Evolutionary conservation across 2,888 invertebrate genomes (phyloP), one percentile per base, ranked within the genome.

Genomic region (Helobdella robusta): DNA sequence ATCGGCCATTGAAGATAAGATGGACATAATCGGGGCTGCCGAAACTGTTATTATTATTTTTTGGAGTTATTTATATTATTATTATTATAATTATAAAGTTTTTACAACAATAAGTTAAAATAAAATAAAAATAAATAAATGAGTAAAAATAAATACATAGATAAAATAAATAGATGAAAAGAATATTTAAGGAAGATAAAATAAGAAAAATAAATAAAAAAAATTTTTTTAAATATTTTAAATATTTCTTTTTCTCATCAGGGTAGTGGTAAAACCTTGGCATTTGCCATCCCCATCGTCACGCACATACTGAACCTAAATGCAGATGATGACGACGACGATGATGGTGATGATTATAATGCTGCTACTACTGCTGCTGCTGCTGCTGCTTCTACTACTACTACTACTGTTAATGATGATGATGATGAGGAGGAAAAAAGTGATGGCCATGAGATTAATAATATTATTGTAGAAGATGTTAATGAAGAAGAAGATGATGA

Each of bases 251-350:
- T n/a, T n/a, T n/a, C n/a, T n/a, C n/a, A n/a, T 65, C 70, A 83
- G 82, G 98, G 98, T 0, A 95, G 94, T 80, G 98, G 98, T 0
- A 98, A 98, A 83, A 98, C 98, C 0, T 81, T 98, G 62, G 97
- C 97, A 0, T 98, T 97, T 82, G 94, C 91, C 0, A 88, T 98
- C 67, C 98, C 98, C 11, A 87, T 98, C 50, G 80, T 98, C 66
- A 83, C 86, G 64, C 89, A 90, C 20, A 92, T 95, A 69, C 80
- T 94, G 8, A 66, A 68, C 23, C 30, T 59, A 34, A 35, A 67
- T 34, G 66, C 52, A 36, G 52, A 62, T 25, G 63, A 48, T 50
- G 30, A 30, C 30, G 52, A 62, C 1, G 63, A 50, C 4, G 63
- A 62, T 48, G 52, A 32, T 50, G 63, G 32, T 30, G 52, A 30